Evolutionary conservation across 1,140 invertebrate genomes (phyloP), one percentile per base, ranked within the genome.

Genomic region (Tribolium castaneum): DNA sequence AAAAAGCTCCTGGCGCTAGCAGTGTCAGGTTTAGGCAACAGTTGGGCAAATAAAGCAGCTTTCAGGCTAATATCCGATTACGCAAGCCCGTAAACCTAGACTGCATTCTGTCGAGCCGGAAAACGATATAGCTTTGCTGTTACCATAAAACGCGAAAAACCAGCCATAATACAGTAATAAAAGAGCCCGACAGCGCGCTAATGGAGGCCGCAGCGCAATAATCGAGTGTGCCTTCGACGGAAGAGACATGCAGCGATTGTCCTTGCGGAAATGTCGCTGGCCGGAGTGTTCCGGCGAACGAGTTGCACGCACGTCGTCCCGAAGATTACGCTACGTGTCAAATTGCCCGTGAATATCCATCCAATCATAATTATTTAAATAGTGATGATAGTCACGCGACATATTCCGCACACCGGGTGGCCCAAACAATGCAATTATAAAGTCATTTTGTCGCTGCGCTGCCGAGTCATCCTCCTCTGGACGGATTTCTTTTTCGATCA

Each of bases 191-290:
- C 56, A 50, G 34, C 45, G 75, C 59, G 75, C 22, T 76, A 76
- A 76, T 76, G 75, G 75, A 45, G 75, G 39, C 56, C 75, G 62
- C 59, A 10, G 75, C 56, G 56, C 62, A 76, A 76, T 70, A 76
- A 76, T 76, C 75, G 39, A 50, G 75, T 50, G 14, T 34, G 75
- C 75, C 75, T 76, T 76, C 45, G 75, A 66, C 66, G 75, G 66
- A 77, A 77, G 59, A 51, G 59, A 62, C 75, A 50, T 77, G 75
- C 51, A 51, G 75, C 75, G 50, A 77, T 77, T 77, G 75, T 77
- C 75, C 49, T 70, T 66, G 59, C 75, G 75, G 75, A 77, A 77
- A 77, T 77, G 75, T 77, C 62, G 75, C 62, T 77, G 75, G 49
- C 75, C 75, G 70, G 62, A 52, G 50, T 45, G 59, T 70, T 77